These are phyloP conservation scores for Sebastes alutus DNA, from an alignment of 2,797 vertebrate species.

Conservation along the genomic window DNA sequence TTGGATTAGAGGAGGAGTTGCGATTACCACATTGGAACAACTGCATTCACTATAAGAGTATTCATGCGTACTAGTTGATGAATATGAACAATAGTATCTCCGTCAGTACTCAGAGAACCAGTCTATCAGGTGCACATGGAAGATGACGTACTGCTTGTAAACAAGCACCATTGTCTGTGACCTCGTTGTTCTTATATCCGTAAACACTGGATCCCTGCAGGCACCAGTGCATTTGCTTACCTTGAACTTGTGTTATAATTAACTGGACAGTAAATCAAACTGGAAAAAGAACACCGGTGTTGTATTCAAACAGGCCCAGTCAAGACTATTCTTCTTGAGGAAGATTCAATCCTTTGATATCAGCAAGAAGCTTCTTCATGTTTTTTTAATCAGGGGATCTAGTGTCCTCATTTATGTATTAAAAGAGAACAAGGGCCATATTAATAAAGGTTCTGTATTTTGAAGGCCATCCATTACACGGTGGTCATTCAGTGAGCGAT, in stretches of 20 bases:
- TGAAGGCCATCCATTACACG: background rate
- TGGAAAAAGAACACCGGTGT: background rate
- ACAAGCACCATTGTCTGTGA: background rate
- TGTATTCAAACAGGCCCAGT: background rate
- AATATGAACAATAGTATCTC: conserved; percentile 11
- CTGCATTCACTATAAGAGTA: background rate
- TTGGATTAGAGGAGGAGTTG: background rate
- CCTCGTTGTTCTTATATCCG: background rate
- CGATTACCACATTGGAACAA: background rate
- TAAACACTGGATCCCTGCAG: conserved; percentile 4
- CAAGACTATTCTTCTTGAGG: background rate
- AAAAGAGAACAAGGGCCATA: background rate
- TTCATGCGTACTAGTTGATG: background rate
- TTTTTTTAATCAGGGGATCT: background rate
- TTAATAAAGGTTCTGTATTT: background rate
- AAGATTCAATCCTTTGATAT: background rate
- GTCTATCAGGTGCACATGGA: conserved; percentile 41
- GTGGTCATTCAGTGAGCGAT: background rate
- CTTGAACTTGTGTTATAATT: background rate
- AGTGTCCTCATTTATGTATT: background rate
- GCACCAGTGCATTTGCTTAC: background rate
- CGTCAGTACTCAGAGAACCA: conserved; percentile 44
- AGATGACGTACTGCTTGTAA: conserved; percentile 19
- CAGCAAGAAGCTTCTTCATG: background rate
- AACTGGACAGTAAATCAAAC: background rate